These are phyloP conservation scores for Actinemys pallida DNA, from an alignment of 2,113 vertebrate genomes.

Conservation along the genomic window DNA sequence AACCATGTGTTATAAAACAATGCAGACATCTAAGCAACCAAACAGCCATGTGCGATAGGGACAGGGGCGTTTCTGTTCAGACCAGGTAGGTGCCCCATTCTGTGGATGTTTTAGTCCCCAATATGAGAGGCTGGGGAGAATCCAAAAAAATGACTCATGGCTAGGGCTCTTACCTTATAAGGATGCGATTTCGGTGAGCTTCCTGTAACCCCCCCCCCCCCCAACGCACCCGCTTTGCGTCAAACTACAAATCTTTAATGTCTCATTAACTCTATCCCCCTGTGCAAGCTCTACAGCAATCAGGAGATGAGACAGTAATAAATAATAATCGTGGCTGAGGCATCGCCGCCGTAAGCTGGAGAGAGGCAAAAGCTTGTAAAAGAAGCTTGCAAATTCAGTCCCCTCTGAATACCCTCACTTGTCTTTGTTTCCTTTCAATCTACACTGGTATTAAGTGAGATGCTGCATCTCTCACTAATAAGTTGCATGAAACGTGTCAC, in stretches of 20 bases:
- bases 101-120: rapidly evolving
- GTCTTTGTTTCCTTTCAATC: not conserved
- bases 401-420: rapidly evolving
- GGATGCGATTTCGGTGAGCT: no score
- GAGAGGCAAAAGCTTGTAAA: rapidly evolving
- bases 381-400: rapidly evolving
- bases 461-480: not conserved
- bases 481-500: rapidly evolving
- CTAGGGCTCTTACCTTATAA: not conserved
- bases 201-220: no score
- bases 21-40: not conserved
- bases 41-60: not conserved
- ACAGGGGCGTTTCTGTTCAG: rapidly evolving
- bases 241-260: rapidly evolving
- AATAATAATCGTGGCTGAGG: not conserved
- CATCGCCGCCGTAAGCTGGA: rapidly evolving
- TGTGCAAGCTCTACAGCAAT: rapidly evolving
- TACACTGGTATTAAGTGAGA: rapidly evolving
- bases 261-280: not conserved
- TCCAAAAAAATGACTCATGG: not conserved
- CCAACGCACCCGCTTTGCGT: not conserved
- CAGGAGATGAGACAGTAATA: rapidly evolving
- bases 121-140: not conserved
- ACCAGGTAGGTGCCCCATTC: rapidly evolving
- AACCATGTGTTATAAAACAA: rapidly evolving